These are phyloP conservation scores for Calyptommatus sinebrachiatus DNA, from an alignment of 2,113 vertebrate species.

Conservation along the genomic window DNA sequence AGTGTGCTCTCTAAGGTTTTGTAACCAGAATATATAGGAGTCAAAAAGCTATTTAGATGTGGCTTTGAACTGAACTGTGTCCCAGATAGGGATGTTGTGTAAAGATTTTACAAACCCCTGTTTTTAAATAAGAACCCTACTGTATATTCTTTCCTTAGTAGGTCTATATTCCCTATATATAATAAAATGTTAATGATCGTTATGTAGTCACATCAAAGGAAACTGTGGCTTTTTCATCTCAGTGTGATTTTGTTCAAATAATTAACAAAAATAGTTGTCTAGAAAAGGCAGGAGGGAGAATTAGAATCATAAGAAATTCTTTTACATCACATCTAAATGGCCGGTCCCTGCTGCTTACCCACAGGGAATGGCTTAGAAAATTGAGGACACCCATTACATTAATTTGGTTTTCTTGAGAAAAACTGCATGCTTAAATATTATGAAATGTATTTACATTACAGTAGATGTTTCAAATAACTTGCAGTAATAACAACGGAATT, in stretches of 20 bases:
- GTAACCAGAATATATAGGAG: too few relatives aligned
- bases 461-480: constrained; percentile 39
- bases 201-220: constrained; percentile 56
- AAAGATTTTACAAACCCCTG: constrained; percentile 14
- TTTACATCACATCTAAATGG: constrained; percentile 47
- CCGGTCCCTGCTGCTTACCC: neutral
- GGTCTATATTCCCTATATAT: constrained; percentile 42
- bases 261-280: constrained; percentile 61
- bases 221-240: constrained; percentile 58
- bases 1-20: too few relatives aligned
- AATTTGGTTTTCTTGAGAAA: constrained; percentile 35
- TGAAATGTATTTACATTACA: constrained; percentile 52
- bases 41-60: too few relatives aligned
- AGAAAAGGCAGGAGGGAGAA: neutral
- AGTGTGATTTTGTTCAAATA: constrained; percentile 64
- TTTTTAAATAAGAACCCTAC: constrained; percentile 31
- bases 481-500: constrained; percentile 52
- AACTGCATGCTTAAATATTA: neutral
- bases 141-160: constrained; percentile 27
- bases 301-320: constrained; percentile 24
- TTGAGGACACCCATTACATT: constrained; percentile 32
- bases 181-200: constrained; percentile 63
- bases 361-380: constrained; percentile 29
- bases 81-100: neutral
- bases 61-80: too few relatives aligned